These are phyloP conservation scores for Pseudomyrmex dendroicus DNA, from an alignment of 1,140 invertebrate species.

Conservation along the genomic window DNA sequence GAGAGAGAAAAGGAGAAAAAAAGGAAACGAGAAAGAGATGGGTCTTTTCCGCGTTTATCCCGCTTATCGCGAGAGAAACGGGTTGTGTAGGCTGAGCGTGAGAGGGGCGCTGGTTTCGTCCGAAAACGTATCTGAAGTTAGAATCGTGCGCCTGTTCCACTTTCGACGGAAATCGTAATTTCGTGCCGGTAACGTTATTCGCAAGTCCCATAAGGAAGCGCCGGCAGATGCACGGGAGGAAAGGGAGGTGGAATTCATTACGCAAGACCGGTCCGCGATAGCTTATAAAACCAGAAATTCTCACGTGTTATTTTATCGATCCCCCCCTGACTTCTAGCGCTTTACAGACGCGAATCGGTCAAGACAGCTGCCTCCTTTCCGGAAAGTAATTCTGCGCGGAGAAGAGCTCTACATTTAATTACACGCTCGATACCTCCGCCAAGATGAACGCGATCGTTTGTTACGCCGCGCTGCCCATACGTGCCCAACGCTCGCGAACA, in stretches of 20 bases:
- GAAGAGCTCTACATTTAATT: conserved; percentile 45
- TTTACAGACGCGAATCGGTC: conserved; percentile 56
- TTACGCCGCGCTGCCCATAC: conserved; percentile 17
- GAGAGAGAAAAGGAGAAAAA: background rate
- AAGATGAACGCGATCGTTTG: conserved; percentile 44
- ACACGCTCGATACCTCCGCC: conserved; percentile 44
- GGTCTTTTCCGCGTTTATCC: background rate
- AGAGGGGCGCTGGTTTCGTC: background rate
- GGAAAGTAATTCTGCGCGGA: conserved; percentile 46
- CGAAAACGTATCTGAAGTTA: conserved; percentile 38
- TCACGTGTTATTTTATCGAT: conserved; percentile 57
- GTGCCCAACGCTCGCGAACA: background rate
- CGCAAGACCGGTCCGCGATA: conserved; percentile 19
- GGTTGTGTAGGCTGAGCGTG: background rate
- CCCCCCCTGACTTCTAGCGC: background rate
- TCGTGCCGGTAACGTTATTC: conserved; percentile 42
- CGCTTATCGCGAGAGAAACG: background rate
- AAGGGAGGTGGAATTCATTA: conserved; percentile 48
- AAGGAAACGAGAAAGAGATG: background rate
- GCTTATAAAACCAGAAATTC: conserved; percentile 46
- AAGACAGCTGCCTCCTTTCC: conserved; percentile 44
- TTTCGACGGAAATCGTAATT: conserved; percentile 49
- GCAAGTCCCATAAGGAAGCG: conserved; percentile 21
- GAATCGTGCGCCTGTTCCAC: conserved; percentile 36
- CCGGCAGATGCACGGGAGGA: conserved; percentile 34